Conservation (phyloP, 2,888 invertebrate genomes). For the Cheilosia impressa region DNA sequence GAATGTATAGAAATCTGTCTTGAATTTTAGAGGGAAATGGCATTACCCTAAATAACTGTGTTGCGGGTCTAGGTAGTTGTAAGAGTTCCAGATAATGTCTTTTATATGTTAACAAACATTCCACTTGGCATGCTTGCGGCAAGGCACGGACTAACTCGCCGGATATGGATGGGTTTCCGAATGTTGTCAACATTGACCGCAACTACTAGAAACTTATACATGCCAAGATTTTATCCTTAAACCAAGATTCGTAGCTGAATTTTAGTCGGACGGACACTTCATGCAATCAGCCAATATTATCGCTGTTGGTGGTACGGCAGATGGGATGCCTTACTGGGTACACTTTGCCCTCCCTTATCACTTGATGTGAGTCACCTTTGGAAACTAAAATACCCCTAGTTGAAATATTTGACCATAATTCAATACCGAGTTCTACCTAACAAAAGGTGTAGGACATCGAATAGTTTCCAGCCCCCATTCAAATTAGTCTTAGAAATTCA, state of each 20-base stretch:
- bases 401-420: background rate
- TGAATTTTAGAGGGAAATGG: too few relatives aligned
- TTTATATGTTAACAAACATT: background rate
- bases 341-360: background rate
- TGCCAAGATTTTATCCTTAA: background rate
- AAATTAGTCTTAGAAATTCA: too few relatives aligned
- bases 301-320: background rate
- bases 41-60: too few relatives aligned
- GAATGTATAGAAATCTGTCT: too few relatives aligned
- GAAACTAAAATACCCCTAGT: background rate
- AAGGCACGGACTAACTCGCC: conserved; percentile 1
- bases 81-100: background rate
- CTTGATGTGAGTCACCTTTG: background rate
- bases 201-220: background rate
- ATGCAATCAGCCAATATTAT: background rate
- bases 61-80: background rate
- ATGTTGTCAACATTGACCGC: background rate
- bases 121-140: conserved; percentile 3
- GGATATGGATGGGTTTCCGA: background rate
- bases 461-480: too few relatives aligned
- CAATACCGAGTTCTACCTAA: background rate
- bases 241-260: background rate
- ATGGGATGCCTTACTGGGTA: background rate
- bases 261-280: background rate
- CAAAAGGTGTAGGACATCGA: too few relatives aligned